Conservation (phyloP, 2,797 vertebrate species). For the Chaetodon trifasciatus region DNA sequence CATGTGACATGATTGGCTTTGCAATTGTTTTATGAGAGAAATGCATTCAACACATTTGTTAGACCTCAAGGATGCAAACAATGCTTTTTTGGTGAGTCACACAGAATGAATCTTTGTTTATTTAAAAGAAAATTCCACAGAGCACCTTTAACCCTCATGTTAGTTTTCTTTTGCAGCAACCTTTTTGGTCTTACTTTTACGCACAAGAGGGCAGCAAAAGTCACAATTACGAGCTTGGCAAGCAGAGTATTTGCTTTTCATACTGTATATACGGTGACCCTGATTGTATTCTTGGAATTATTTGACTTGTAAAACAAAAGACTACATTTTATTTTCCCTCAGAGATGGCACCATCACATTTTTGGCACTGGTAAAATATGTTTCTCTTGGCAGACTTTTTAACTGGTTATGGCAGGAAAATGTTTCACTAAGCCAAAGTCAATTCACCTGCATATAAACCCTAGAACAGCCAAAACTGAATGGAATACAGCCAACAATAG, state of each 20-base stretch:
- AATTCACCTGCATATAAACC: background rate
- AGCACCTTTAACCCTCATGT: background rate
- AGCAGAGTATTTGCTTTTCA: background rate
- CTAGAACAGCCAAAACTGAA: conserved; percentile 1
- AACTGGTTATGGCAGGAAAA: background rate
- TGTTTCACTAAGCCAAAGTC: background rate
- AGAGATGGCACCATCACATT: background rate
- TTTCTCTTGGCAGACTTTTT: background rate
- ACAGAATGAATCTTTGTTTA: background rate
- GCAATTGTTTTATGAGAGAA: too few species aligned
- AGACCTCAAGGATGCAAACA: too few species aligned
- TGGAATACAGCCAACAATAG: background rate
- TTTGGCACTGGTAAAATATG: background rate
- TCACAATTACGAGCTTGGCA: background rate
- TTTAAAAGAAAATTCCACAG: background rate
- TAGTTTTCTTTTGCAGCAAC: background rate
- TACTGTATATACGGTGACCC: background rate
- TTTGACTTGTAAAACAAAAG: background rate
- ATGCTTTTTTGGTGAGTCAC: background rate
- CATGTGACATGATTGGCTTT: background rate
- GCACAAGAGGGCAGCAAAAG: conserved; percentile 52
- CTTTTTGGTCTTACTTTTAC: background rate
- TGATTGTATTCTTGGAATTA: background rate
- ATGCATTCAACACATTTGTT: background rate
- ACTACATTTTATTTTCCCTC: background rate